Evolutionary conservation across 2,888 invertebrate species (phyloP), one percentile per base, ranked within the genome.

Genomic region (Chaitophorus viminalis): DNA sequence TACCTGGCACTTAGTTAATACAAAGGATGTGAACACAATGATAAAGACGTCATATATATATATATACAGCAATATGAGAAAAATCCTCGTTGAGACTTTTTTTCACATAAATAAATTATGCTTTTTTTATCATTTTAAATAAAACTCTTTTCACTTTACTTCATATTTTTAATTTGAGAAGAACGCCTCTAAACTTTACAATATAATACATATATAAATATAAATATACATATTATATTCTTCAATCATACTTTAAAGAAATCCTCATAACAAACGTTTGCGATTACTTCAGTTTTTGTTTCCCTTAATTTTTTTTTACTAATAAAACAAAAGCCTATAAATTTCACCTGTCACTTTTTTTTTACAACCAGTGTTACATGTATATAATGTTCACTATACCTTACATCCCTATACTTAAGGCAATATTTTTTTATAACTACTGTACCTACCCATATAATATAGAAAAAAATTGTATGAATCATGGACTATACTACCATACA

Each of bases 321-420:
- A 68, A 76, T 68, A 46, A 68, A 84, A 84, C 65, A 84, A 83
- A 74, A 84, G 76, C n/a, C 65, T 76, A 68, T 46, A 84, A 76
- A 84, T 84, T 84, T 76, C 46, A 76, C 46, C 75, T 76, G 76
- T 65, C 76, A 84, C 31, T 68, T 76, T 76, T 75, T n/a, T 68
- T 46, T 65, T 60, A 21, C 52, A 36, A 74, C 60, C 33, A 54
- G 54, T 36, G 3, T 74, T 72, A 18, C 18, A 18, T 72, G 18
- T 60, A 52, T 33, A 46, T 46, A n/a, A 60, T 65, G 39, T 3
- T 39, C 31, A 21, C 39, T 46, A 11, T 70, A 76, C 65, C 46
- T 65, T 76, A 84, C 33, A 68, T 36, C 8, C 18, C 52, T 33
- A n/a, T 52, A 54, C 82, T 72, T 33, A 11, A 46, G 25, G n/a